Percentiles rank a stretch among this genome's conserved stretches.
Conservation (phyloP, 2,888 invertebrate genomes). For the Metacarcinus magister region DNA sequence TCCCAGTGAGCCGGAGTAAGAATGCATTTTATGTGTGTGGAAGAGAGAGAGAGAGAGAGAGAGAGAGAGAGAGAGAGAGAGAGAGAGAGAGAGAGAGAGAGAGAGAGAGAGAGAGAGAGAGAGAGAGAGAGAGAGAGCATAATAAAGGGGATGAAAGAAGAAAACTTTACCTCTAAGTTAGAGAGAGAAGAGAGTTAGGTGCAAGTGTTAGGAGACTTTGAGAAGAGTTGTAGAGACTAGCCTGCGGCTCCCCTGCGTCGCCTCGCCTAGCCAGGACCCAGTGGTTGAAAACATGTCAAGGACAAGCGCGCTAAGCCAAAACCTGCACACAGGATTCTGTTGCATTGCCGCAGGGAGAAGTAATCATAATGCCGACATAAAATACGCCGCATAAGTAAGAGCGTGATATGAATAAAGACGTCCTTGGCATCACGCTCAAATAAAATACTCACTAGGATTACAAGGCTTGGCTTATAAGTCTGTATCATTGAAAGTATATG, state of each 20-base stretch:
- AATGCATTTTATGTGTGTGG: not conserved
- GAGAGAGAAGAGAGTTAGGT: constrained; percentile 31
- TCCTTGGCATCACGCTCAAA: not conserved
- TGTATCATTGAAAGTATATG: not conserved
- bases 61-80: constrained; percentile 46
- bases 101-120: constrained; percentile 34
- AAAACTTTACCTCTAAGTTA: constrained; percentile 1
- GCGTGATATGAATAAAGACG: not conserved
- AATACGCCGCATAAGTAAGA: not conserved
- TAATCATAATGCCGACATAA: not conserved
- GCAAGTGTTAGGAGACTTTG: constrained; percentile 7
- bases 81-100: constrained; percentile 45
- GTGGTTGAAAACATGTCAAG: not conserved
- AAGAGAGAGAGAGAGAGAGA: constrained; percentile 31
- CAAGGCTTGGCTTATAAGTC: not conserved
- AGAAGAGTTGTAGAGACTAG: not conserved
- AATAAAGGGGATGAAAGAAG: constrained; percentile 3
- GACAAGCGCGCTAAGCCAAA: not conserved
- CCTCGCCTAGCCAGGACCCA: not conserved
- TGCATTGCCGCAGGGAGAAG: not conserved
- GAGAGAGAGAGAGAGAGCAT: not conserved
- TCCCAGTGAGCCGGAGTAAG: not conserved
- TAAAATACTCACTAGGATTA: not conserved
- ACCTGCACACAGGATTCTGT: not conserved
- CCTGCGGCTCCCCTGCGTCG: not conserved